Evolutionary conservation across 35 echinoderm and acorn worm genomes (phyloP), one percentile per base, ranked within the genome.

Genomic region (Ptychodera flava): DNA sequence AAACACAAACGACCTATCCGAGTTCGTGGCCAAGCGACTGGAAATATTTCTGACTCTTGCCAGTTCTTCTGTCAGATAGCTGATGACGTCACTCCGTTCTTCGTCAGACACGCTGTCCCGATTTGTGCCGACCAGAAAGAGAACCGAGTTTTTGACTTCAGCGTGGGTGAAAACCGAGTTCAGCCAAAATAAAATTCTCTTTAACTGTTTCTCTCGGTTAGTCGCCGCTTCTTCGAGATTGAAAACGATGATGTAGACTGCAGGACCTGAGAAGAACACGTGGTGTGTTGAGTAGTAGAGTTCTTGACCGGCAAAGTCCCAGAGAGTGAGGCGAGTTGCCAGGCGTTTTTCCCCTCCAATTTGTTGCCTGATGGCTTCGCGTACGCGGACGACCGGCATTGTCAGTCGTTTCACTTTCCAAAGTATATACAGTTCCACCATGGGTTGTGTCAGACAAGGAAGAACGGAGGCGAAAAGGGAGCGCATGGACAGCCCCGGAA

Each of bases 71-170:
- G 36, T 36, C 33, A 89, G 87, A 32, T 38, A 37, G 16, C 33
- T 34, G 30, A 36, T 10, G 0, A 16, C 10, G 16, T 1, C 12
- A 36, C 34, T 29, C 10, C 12, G n/a, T 1, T 52, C 37, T 0
- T 28, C 34, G 28, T 34, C 33, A 36, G 16, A 27, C 35, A 78
- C 76, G 76, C 86, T 87, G 1, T 31, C 77, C 35, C 78, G 78
- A 16, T 79, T 31, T 15, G 86, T 87, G 31, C 86, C 86, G 31
- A 87, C 86, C 78, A 87, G 76, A 34, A 87, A 78, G 29, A 87
- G 22, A 1, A 78, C 86, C 78, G 32, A 33, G 14, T 87, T 77
- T 78, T 76, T 76, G 28, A 35, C 30, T 28, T 78, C 16, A 22
- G 75, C 86, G 29, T 87, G 86, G 0, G 36, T 78, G 79, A 34